Evolutionary conservation across 2,113 vertebrate species (phyloP), one percentile per base, ranked within the genome.

Genomic region (Blennius ocellaris): DNA sequence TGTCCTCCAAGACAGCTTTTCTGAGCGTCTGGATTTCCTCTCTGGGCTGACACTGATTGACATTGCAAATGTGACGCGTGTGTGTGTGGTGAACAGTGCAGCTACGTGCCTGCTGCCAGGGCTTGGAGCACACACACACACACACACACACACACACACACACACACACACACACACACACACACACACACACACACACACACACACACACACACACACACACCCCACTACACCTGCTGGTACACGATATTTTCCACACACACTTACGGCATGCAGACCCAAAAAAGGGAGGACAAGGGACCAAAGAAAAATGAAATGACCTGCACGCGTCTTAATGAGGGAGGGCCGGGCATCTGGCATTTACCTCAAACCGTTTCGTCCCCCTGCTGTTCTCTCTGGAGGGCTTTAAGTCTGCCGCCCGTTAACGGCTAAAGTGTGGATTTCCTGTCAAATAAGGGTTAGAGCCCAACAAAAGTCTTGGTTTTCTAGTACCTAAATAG

Each of bases 391-490:
- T 85, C 80, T 83, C 90, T 90, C 92, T 83, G 69, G 89, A 89
- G 92, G 82, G 86, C 83, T 87, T 87, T 91, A 88, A 90, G 83
- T 74, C 83, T 53, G 53, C 85, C 62, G 74, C 83, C 87, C 78
- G 83, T 93, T 93, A 92, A 93, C 88, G 88, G 90, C 86, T 90
- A 68, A 91, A 93, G 90, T 93, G 90, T 92, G 89, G 92, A 93
- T 92, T 92, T 93, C 90, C 90, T 92, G 92, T 91, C 87, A 90
- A 93, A 84, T 89, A 83, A 81, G 86, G 89, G 92, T 90, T 83
- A 85, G 80, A 76, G 89, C 76, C 87, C 87, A 93, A 90, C 90
- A 91, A 90, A 91, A 87, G 85, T 74, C 81, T 75, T 55, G 54
- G 73, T 73, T 53, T 53, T 76, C 73, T 74, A 78, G 90, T 89